These are phyloP conservation scores for Lutjanus erythropterus DNA, from an alignment of 2,113 vertebrate species.

Conservation along the genomic window DNA sequence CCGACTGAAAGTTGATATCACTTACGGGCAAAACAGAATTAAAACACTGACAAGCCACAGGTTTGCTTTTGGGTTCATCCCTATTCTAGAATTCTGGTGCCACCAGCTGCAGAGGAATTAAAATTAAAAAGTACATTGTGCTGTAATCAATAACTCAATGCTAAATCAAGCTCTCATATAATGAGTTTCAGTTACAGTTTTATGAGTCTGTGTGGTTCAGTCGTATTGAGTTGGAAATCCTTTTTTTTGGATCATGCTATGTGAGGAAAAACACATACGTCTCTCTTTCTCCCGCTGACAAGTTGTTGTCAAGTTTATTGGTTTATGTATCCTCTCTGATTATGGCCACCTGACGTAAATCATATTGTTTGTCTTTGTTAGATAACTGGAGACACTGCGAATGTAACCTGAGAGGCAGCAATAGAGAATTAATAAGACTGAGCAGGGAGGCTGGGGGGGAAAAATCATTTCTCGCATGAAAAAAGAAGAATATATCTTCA, in stretches of 20 bases:
- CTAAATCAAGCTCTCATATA: background rate
- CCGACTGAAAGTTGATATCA: conserved; percentile 12
- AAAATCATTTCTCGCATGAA: conserved; percentile 10
- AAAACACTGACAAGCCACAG: conserved; percentile 5
- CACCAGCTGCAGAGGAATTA: background rate
- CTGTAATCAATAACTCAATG: background rate
- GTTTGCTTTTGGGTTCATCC: background rate
- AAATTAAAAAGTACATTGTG: background rate
- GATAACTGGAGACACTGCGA: conserved; percentile 11
- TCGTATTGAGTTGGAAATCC: too few species aligned
- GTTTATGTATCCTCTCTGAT: background rate
- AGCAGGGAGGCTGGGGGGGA: conserved; percentile 3
- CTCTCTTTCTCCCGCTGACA: background rate
- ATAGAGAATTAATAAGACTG: conserved; percentile 31
- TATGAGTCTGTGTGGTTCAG: background rate
- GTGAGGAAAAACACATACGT: background rate
- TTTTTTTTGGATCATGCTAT: background rate
- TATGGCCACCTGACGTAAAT: conserved; percentile 15
- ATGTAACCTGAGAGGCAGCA: background rate
- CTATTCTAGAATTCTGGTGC: background rate
- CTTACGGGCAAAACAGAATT: conserved; percentile 12
- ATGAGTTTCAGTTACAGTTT: too few species aligned
- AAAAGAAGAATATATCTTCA: conserved; percentile 32
- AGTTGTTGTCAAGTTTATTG: conserved; percentile 5
- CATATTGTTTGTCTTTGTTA: conserved; percentile 1